Percentiles rank a stretch among this genome's conserved stretches.
Conservation (phyloP, 1,140 invertebrate genomes). For the Magallana gigas region DNA sequence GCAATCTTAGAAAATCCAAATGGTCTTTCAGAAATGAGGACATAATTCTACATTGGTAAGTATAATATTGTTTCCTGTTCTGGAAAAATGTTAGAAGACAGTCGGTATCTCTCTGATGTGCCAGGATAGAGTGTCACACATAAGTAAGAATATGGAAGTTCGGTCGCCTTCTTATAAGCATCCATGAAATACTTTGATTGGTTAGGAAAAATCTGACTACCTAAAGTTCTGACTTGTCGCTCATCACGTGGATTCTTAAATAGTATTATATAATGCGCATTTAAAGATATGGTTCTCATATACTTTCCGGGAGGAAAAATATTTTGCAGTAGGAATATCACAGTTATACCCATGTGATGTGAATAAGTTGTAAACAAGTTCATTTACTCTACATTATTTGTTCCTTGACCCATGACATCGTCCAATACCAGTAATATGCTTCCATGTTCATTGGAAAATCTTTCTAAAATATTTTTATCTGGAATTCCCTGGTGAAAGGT, state of each 20-base stretch:
- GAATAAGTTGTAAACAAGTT: constrained; percentile 42
- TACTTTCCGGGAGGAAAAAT: constrained; percentile 44
- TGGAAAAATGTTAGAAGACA: constrained; percentile 34
- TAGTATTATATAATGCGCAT: constrained; percentile 40
- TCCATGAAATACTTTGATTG: constrained; percentile 34
- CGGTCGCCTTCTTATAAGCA: constrained; percentile 14
- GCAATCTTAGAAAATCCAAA: background rate
- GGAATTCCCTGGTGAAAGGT: constrained; percentile 46
- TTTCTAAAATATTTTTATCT: constrained; percentile 25
- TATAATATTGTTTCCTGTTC: constrained; percentile 41
- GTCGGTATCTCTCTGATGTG: background rate
- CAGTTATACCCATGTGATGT: constrained; percentile 42
- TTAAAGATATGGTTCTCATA: constrained; percentile 13
- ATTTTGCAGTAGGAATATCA: constrained; percentile 51
- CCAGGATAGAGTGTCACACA: background rate
- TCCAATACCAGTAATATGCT: constrained; percentile 48
- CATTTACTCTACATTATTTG: constrained; percentile 39
- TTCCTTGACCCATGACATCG: constrained; percentile 41
- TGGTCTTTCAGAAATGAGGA: background rate
- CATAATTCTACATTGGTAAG: constrained; percentile 29
- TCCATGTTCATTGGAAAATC: background rate
- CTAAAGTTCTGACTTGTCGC: constrained; percentile 31
- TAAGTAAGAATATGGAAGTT: background rate
- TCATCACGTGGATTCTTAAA: constrained; percentile 41
- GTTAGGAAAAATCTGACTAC: background rate